Evolutionary conservation across 2,797 vertebrate genomes (phyloP), one percentile per base, ranked within the genome.

Genomic region (Champsocephalus esox): DNA sequence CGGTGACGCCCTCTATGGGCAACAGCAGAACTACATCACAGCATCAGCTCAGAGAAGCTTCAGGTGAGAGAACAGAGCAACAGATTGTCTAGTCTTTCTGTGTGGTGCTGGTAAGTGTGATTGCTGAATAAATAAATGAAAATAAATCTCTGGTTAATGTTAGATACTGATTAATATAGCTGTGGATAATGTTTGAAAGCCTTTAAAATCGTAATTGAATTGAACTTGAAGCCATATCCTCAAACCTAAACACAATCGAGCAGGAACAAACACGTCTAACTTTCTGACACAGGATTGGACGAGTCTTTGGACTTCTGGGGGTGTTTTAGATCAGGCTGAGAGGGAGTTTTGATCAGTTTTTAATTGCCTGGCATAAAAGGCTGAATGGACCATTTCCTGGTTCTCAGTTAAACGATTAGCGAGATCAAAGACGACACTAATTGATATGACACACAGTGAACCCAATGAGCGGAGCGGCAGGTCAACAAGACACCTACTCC

Each of bases 401-500:
- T 83, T 90, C 80, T 83, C 80, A 80, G 83, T 89, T 81, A 87
- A 91, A 89, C 81, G 56, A 91, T 92, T 90, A 91, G 69, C 38
- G 55, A 90, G 91, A 93, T 94, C 87, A 93, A 91, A 93, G 88
- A 63, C 16, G 19, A 85, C 87, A 75, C 81, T 91, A 92, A 94
- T 91, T 87, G 85, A 88, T 50, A 63, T 90, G 90, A 90, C 91
- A 77, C 70, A 51, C 72, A 62, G 75, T 84, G 87, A 89, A 91
- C 85, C 79, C 85, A 75, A 10, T 77, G 82, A 92, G 85, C 80
- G 61, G 75, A 59, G 70, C 61, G 75, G 61, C 77, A 66, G 72
- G 85, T 83, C 85, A 85, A 82, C 60, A 43, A 86, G 86, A 89
- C 88, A 86, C 79, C 85, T 79, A 72, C 77, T 87, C 84, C 77